Base-by-base conservation (phyloP, 2,888 invertebrate species). In the Pemphredon lugubris region DNA sequence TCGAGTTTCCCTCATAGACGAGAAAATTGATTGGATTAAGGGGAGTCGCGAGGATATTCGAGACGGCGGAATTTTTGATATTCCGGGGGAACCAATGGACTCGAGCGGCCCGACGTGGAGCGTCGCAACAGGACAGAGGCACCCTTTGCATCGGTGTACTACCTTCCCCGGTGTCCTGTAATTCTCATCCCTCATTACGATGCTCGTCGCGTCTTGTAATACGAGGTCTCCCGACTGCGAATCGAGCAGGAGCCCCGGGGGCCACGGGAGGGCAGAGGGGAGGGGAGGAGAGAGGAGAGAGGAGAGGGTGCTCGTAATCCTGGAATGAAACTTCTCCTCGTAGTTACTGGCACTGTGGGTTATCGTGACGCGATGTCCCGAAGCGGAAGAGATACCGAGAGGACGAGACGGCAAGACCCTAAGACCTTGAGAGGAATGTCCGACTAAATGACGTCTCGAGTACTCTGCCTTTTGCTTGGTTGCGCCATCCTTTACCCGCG, bases 381-480 rank as follows among this genome's bases (percentile, higher is more conserved):
- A 77, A 84, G 81, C 83, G 85, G 84, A 84, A 84, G 84, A 85
- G 85, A 85, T 85, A 85, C 83, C n/a, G n/a, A n/a, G n/a, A 82
- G 78, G 81, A 75, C 44, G 67, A 67, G 75, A 65, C 65, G 53
- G 71, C 68, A 20, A 44, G 58, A 66, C 65, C 73, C 70, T 69
- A 60, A 75, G 75, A 79, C 75, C 79, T 75, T 75, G 59, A 68
- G 70, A 77, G 81, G 67, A 66, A 81, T 73, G 79, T 79, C 81
- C 77, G 57, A 81, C 70, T 67, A 75, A 80, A 79, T 75, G 77
- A 77, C 75, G 67, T 77, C 79, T 79, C 44, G 73, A 66, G 69
- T 42, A 55, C 51, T 50, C 47, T 23, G 67, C 73, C 73, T 73
- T 69, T 64, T 50, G 59, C 73, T 18, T 53, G 55, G 37, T 57